phyloP scores from a whole-genome alignment of 2,888 invertebrate species.

The Andrena flavipes region DNA sequence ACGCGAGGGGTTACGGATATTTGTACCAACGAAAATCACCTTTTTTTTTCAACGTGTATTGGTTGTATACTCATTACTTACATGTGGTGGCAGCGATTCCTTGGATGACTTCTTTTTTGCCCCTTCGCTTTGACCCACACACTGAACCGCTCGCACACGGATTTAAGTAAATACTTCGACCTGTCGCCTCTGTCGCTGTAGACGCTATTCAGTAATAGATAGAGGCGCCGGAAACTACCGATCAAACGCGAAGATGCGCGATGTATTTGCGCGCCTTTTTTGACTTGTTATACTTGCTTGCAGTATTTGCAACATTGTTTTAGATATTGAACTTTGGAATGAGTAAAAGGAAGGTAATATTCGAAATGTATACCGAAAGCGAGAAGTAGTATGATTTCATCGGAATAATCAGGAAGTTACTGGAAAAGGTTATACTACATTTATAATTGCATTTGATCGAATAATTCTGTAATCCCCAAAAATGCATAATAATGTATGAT shows the following conservation, averaged over 20 bases:
- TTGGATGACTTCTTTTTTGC: conserved; percentile 77
- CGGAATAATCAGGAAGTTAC: not conserved
- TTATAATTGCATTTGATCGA: no score
- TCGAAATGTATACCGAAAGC: not conserved
- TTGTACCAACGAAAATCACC: conserved; percentile 28
- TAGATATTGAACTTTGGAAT: not conserved
- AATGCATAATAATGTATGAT: no score
- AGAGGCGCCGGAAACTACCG: conserved; percentile 39
- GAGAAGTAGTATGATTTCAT: not conserved
- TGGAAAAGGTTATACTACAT: no score
- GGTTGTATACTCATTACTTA: conserved; percentile 63
- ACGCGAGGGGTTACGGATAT: conserved; percentile 10
- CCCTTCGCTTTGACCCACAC: conserved; percentile 68
- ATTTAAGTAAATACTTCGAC: conserved; percentile 63
- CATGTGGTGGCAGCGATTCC: conserved; percentile 62
- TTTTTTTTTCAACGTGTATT: conserved; percentile 46
- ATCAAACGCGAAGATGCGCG: conserved; percentile 35
- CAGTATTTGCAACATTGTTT: no score
- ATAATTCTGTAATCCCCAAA: no score
- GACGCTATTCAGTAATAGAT: conserved; percentile 45
- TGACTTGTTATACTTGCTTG: not conserved
- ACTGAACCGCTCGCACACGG: conserved; percentile 64
- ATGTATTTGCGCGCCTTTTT: conserved; percentile 28
- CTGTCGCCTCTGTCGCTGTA: conserved; percentile 58
- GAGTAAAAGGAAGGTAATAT: not conserved